Evolutionary conservation across 2,113 vertebrate genomes (phyloP), one percentile per base, ranked within the genome.

Genomic region (Sinocyclocheilus anophthalmus): DNA sequence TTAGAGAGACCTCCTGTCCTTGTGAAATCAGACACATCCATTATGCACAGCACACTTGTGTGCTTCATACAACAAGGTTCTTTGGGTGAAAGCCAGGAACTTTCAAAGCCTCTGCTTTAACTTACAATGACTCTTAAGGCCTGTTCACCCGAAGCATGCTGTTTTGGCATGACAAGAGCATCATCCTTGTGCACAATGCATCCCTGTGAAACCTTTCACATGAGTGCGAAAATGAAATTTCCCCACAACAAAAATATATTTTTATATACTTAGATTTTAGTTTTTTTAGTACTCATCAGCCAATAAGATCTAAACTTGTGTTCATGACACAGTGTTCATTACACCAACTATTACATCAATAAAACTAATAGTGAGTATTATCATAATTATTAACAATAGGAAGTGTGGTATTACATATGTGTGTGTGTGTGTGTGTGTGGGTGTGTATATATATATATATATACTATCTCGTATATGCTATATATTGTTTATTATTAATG

Each of bases 1-100:
- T 85, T 79, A 85, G 42, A 57, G 76, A 70, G 76, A 69, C 75
- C 76, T 69, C 75, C 59, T 53, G 73, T 85, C 45, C 24, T 78
- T 78, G 45, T 70, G 45, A 67, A 69, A 77, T 85, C 73, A 85
- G 42, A 39, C 50, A 53, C 26, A 85, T 78, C 59, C 75, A 85
- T 85, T 85, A 79, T 83, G 48, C 10, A 72, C n/a, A 37, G 48
- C 65, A 83, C 45, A 70, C 67, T 39, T 72, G 26, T 83, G 81
- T 70, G 11, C 20, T 83, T 72, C 12, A 37, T 37, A 72, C 26
- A 3, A 83, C 81, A 72, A 3, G 24, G 14, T 1, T 83, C 65
- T 83, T 83, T 83, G 65, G 81, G 48, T 72, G 45, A 72, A 83
- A 53, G 48, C 81, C 81, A 83, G 65, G 81, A 70, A 26, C 4